Conservation (phyloP, 2,797 vertebrate species). For the Schizopygopsis pylzovi region DNA sequence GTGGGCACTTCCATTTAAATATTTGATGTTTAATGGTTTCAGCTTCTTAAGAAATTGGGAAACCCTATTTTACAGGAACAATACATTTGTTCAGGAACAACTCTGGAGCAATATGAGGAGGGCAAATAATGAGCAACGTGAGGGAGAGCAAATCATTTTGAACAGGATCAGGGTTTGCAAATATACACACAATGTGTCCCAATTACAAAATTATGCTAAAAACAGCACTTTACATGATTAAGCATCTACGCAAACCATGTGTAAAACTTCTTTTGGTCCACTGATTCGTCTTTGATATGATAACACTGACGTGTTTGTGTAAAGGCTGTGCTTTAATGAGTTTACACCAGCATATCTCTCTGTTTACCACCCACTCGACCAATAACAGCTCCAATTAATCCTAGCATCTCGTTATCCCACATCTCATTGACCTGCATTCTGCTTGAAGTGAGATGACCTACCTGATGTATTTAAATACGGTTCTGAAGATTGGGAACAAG, state of each 20-base stretch:
- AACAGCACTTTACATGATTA: neutral
- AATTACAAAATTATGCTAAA: neutral
- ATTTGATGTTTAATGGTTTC: neutral
- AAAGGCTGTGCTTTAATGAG: constrained; percentile 26
- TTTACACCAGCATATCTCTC: constrained; percentile 34
- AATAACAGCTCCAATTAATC: constrained; percentile 48
- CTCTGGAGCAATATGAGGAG: neutral
- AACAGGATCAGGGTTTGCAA: neutral
- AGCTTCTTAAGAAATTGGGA: neutral
- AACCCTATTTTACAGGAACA: neutral
- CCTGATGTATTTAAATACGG: neutral
- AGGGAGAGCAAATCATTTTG: neutral
- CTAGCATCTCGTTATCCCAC: constrained; percentile 50
- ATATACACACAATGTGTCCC: neutral
- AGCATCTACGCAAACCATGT: neutral
- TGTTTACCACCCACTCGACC: constrained; percentile 8
- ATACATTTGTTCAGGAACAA: neutral
- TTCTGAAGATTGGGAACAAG: neutral
- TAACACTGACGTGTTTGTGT: constrained; percentile 19
- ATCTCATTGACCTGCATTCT: constrained; percentile 29
- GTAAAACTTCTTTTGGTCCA: neutral
- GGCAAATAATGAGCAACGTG: neutral
- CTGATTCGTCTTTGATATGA: neutral
- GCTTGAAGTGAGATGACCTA: neutral
- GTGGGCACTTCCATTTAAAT: neutral